A percentile compares a stretch with the other conserved stretches of the same genome.
phyloP scores from a whole-genome alignment of 2,797 vertebrate genomes.

The Pseudochaenichthys georgianus region DNA sequence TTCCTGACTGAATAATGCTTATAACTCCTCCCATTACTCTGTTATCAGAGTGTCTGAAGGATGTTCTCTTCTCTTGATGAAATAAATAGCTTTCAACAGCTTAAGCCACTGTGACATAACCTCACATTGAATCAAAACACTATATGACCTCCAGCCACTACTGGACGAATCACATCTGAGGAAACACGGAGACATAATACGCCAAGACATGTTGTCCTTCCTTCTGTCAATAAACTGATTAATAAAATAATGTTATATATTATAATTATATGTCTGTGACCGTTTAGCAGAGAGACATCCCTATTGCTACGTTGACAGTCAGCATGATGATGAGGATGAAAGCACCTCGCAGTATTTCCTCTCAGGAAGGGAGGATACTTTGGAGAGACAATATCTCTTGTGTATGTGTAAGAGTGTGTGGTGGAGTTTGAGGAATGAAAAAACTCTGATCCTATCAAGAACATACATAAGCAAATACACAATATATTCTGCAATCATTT shows the following conservation, averaged over 20 bases:
- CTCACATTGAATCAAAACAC: neutral
- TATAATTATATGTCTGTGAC: neutral
- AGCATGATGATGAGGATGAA: conserved; percentile 26
- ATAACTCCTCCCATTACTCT: neutral
- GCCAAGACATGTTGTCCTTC: neutral
- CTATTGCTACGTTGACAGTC: conserved; percentile 10
- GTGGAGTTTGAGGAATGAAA: conserved; percentile 71
- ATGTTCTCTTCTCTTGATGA: neutral
- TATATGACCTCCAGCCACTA: neutral
- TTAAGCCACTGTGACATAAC: neutral
- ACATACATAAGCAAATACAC: conserved; percentile 5
- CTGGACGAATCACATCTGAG: neutral
- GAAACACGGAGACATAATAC: neutral
- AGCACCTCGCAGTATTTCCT: conserved; percentile 55
- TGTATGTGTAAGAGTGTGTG: conserved; percentile 8
- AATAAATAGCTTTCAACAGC: neutral
- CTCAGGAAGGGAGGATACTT: conserved; percentile 70
- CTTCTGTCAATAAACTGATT: neutral
- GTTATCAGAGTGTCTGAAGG: neutral
- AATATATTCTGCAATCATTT: conserved; percentile 29
- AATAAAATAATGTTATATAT: neutral
- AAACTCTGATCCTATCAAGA: conserved; percentile 55
- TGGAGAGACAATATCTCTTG: conserved; percentile 24
- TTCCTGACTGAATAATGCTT: neutral
- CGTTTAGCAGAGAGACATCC: conserved; percentile 5